Conservation (phyloP, 2,797 vertebrate species). For the Helicolenus hilgendorfi region DNA sequence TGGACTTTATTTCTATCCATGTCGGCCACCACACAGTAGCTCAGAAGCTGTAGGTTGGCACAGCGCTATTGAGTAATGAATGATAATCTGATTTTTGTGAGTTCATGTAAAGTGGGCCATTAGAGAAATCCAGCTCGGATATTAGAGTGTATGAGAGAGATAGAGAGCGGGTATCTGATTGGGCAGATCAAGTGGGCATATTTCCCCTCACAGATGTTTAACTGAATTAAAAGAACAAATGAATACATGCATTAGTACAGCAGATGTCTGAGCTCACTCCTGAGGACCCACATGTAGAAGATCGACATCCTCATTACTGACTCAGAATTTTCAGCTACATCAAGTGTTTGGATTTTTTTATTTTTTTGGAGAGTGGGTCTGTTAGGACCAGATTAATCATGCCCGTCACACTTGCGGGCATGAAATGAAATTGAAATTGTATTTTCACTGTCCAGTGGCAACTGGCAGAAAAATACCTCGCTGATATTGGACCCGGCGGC, state of each 20-base stretch:
- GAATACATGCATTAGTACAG: slow-evolving; percentile 9
- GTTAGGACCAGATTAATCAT: slow-evolving; percentile 40
- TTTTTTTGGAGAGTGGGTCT: not conserved
- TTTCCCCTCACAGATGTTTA: slow-evolving; percentile 16
- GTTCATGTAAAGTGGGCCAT: slow-evolving; percentile 13
- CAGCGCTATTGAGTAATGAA: not conserved
- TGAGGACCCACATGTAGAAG: slow-evolving; percentile 7
- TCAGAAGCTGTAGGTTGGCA: not conserved
- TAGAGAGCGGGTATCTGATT: not conserved
- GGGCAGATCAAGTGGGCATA: not conserved
- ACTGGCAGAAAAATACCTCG: slow-evolving; percentile 9
- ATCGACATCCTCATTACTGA: slow-evolving; percentile 25
- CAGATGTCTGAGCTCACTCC: slow-evolving; percentile 27
- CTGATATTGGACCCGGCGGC: slow-evolving; percentile 15
- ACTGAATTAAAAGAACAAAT: slow-evolving; percentile 12
- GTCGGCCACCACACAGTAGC: not conserved
- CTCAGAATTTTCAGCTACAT: not conserved
- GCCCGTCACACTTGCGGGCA: slow-evolving; percentile 19
- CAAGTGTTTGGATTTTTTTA: not conserved
- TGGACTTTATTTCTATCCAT: not conserved
- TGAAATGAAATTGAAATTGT: slow-evolving; percentile 39
- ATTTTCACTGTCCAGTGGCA: slow-evolving; percentile 20
- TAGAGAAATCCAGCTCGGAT: slow-evolving; percentile 10
- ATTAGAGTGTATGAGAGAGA: not conserved
- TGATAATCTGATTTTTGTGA: slow-evolving; percentile 6